Base-by-base conservation (phyloP, 2,113 vertebrate species). In the Dipodomys stephensi region DNA sequence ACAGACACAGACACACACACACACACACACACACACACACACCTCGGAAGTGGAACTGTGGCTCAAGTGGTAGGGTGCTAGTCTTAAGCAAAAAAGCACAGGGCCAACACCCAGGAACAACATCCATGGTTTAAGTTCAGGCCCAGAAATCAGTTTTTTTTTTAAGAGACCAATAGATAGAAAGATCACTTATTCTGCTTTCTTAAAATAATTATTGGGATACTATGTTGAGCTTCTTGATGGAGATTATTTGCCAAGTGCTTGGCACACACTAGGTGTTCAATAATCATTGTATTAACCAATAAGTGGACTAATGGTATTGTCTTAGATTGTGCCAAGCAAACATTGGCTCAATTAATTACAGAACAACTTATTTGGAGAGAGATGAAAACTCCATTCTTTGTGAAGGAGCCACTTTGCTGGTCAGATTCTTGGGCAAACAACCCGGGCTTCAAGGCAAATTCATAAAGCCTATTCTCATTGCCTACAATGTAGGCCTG, bases 301-400 rank as follows among this genome's bases (percentile, higher is more conserved):
- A 88, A 67, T 49, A 60, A 49, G 74, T 74, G 44, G 13, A 72
- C 67, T 10, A 90, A 74, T 65, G 16, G 3, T 49, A 71, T 30
- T 88, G 9, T 44, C 32, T 35, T 71, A 7, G 74, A 88, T 91
- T 92, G 20, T 83, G 76, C 35, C 77, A 92, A 81, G 39, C 30
- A 71, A 89, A 57, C 53, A 57, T 57, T 57, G 53, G 39, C 49
- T 92, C 7, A 76, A 28, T 94, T 93, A 89, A 84, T 93, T 77
- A 83, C 6, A 80, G 53, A 89, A 18, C 32, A 53, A 82, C 23
- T 90, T 92, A 73, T 85, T 87, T 88, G n/a, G 62, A 15, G 23
- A 94, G 57, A 96, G 35, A 89, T 78, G 27, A 77, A 89, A 92
- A 77, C 19, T 49, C 25, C 46, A 74, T 80, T 87, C 78, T 88